A percentile compares a stretch with the other conserved stretches of the same genome.
Conservation (phyloP, 2,113 vertebrate genomes). For the Phyllostomus hastatus region DNA sequence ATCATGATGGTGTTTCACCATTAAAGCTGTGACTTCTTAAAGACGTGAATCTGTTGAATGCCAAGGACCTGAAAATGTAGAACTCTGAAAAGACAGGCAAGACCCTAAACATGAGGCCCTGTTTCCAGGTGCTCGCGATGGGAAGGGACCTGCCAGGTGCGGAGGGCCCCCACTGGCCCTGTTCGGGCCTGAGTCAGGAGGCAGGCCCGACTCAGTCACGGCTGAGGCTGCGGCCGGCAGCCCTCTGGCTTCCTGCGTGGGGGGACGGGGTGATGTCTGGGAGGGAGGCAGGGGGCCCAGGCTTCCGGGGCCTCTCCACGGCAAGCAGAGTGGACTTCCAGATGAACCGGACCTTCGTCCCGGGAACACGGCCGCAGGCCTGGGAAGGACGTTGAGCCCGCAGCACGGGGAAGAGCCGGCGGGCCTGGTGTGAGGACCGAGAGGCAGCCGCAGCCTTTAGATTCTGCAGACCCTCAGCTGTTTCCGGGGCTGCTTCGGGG, state of each 20-base stretch:
- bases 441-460: not conserved
- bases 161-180: too few species aligned
- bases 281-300: not conserved
- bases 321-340: not conserved
- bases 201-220: too few species aligned
- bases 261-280: not conserved
- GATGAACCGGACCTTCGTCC: not conserved
- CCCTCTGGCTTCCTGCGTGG: not conserved
- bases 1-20: not conserved
- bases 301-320: not conserved
- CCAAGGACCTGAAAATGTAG: not conserved
- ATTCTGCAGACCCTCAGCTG: not conserved
- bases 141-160: not conserved
- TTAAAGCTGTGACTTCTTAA: not conserved
- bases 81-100: not conserved
- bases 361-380: not conserved
- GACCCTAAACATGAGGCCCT: not conserved
- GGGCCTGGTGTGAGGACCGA: constrained; percentile 33
- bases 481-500: not conserved
- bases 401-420: not conserved
- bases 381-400: not conserved
- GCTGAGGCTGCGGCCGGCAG: not conserved
- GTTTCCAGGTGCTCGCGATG: not conserved
- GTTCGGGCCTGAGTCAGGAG: not conserved
- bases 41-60: not conserved